Conservation (phyloP, 2,113 vertebrate genomes). For the Apodemus speciosus region DNA sequence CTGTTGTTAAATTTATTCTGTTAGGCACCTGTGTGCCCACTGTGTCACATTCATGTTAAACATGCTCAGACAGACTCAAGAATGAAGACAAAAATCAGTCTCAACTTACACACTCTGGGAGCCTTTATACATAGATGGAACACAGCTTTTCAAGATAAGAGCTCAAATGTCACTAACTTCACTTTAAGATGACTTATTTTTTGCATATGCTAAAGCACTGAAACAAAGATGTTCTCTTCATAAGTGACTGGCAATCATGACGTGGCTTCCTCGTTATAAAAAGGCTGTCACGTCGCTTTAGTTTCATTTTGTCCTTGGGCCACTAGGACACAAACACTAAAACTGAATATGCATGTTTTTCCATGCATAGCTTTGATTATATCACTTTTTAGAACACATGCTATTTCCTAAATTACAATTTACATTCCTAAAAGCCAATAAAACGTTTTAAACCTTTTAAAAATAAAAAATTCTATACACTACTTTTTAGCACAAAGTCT, state of each 20-base stretch:
- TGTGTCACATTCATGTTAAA: conserved; percentile 18
- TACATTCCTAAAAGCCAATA: conserved; percentile 74
- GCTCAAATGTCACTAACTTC: conserved; percentile 55
- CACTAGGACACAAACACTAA: conserved; percentile 65
- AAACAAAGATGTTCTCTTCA: background rate
- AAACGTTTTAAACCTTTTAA: conserved; percentile 39
- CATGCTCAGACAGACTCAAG: background rate
- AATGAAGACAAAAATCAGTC: conserved; percentile 39
- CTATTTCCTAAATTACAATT: conserved; percentile 56
- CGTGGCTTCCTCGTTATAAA: conserved; percentile 57
- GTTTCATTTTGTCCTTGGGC: conserved; percentile 68
- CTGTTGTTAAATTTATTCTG: background rate
- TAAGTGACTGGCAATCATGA: background rate
- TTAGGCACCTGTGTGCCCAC: background rate
- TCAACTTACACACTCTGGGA: conserved; percentile 25
- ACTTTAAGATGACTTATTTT: conserved; percentile 32
- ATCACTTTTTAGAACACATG: conserved; percentile 69
- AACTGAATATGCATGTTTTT: conserved; percentile 71
- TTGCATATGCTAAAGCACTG: background rate
- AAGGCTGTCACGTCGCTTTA: conserved; percentile 44
- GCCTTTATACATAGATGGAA: conserved; percentile 42
- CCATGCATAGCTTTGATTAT: conserved; percentile 74
- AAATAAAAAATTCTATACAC: conserved; percentile 60
- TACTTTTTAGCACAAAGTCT: conserved; percentile 79
- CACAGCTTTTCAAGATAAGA: conserved; percentile 45